Base-by-base conservation (phyloP, 2,888 invertebrate species). In the Lithophane semibrunnea region DNA sequence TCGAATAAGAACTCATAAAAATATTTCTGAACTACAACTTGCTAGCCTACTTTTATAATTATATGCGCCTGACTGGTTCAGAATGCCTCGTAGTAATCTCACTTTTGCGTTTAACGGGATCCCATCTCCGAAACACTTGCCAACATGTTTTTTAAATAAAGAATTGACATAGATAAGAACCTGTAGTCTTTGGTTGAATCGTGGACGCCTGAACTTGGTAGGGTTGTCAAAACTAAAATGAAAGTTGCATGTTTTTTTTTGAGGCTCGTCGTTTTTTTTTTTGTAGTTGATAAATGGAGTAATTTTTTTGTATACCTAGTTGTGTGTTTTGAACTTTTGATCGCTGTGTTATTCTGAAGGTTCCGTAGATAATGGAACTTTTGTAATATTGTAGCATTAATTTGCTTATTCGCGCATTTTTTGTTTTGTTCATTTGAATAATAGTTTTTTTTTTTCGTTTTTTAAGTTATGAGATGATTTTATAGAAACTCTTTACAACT, bases 51-150 rank as follows among this genome's bases (percentile, higher is more conserved):
- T 91, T 92, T 82, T 73, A 78, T 83, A 90, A 88, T 88, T 87
- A 87, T 89, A 79, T 70, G 80, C 86, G 79, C 80, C 68, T 49
- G 75, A 67, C 21, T 72, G 54, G 65, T 49, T 77, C 64, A 65
- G 77, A 72, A 74, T 79, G 75, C 93, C 37, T 49, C n/a, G 49
- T 72, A 85, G 66, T 77, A 44, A 69, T 73, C 86, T 84, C 90
- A 88, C 90, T 90, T 93, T 92, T 92, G 90, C 90, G 86, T 86
- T 80, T 95, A 95, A 95, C 95, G 94, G 95, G 86, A 94, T 75
- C 83, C 84, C 86, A 87, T 90, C 90, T 90, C 86, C 85, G 84
- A 90, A 91, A 91, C 80, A 86, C 84, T 76, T 70, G 82, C 87
- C 86, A 90, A 91, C 92, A 91, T 90, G 92, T 93, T 94, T 92